Conservation (phyloP, 2,797 vertebrate genomes). For the Poeciliopsis paucimaculata region DNA sequence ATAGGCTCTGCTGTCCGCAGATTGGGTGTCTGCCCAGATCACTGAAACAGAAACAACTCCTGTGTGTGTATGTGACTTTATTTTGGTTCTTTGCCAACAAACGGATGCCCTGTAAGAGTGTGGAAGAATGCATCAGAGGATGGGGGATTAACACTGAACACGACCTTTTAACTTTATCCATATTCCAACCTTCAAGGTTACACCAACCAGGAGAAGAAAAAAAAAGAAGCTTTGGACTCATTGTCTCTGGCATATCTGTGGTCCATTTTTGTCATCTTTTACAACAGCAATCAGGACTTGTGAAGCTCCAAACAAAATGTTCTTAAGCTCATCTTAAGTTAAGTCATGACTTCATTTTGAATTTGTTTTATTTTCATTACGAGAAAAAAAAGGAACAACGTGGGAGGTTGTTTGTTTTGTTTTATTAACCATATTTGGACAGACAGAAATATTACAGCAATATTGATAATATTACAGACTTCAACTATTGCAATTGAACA, state of each 20-base stretch:
- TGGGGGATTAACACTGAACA: slow-evolving; percentile 16
- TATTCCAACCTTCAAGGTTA: not conserved
- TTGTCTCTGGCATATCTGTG: not conserved
- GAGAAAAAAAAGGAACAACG: not conserved
- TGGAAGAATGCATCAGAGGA: slow-evolving; percentile 12
- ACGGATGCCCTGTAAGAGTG: slow-evolving; percentile 16
- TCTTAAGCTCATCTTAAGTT: not conserved
- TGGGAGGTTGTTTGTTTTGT: too few species aligned
- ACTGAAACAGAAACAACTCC: slow-evolving; percentile 21
- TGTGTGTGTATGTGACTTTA: slow-evolving; percentile 30
- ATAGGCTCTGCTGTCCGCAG: slow-evolving; percentile 62
- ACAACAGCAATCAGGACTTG: not conserved
- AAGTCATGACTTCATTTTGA: not conserved
- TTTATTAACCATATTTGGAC: not conserved
- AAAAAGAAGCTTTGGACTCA: not conserved
- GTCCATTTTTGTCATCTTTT: not conserved
- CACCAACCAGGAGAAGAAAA: not conserved
- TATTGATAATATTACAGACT: not conserved
- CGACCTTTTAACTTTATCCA: not conserved
- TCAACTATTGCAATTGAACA: not conserved
- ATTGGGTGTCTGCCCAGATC: slow-evolving; percentile 79
- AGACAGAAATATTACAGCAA: not conserved
- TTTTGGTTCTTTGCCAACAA: slow-evolving; percentile 52
- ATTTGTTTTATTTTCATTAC: not conserved
- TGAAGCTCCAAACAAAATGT: not conserved